A percentile compares a stretch with the other conserved stretches of the same genome.
phyloP scores from a whole-genome alignment of 2,888 invertebrate genomes.

The Apoda limacodes region DNA sequence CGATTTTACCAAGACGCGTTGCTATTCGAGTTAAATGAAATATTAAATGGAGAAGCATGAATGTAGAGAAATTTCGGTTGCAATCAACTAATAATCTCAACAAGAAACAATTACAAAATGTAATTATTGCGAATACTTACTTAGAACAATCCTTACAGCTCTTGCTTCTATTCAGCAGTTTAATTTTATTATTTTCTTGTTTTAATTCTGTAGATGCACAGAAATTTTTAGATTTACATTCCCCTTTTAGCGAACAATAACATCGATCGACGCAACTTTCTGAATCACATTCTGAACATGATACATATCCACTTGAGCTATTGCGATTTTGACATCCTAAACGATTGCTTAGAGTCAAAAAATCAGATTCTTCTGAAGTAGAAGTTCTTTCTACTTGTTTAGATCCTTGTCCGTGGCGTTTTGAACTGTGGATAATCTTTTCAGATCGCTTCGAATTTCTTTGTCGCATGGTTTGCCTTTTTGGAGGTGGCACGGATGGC shows the following conservation, averaged over 20 bases:
- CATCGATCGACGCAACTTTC: constrained; percentile 89
- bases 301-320: constrained; percentile 80
- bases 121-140: constrained; percentile 31
- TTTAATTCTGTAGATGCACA: constrained; percentile 68
- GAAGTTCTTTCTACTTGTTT: constrained; percentile 71
- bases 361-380: constrained; percentile 73
- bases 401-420: constrained; percentile 53
- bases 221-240: constrained; percentile 71
- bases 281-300: constrained; percentile 91
- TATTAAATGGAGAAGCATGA: constrained; percentile 41
- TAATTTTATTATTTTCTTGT: constrained; percentile 43
- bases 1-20: constrained; percentile 34
- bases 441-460: constrained; percentile 54
- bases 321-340: constrained; percentile 72
- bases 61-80: constrained; percentile 52
- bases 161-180: constrained; percentile 41
- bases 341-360: constrained; percentile 67
- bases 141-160: constrained; percentile 59
- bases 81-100: constrained; percentile 21
- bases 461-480: constrained; percentile 49
- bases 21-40: constrained; percentile 49
- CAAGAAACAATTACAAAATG: background rate
- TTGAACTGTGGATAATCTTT: constrained; percentile 48
- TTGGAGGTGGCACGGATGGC: constrained; percentile 42
- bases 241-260: constrained; percentile 81